These are phyloP conservation scores for Orthonevra nobilis DNA, from an alignment of 2,888 invertebrate genomes.

Conservation along the genomic window DNA sequence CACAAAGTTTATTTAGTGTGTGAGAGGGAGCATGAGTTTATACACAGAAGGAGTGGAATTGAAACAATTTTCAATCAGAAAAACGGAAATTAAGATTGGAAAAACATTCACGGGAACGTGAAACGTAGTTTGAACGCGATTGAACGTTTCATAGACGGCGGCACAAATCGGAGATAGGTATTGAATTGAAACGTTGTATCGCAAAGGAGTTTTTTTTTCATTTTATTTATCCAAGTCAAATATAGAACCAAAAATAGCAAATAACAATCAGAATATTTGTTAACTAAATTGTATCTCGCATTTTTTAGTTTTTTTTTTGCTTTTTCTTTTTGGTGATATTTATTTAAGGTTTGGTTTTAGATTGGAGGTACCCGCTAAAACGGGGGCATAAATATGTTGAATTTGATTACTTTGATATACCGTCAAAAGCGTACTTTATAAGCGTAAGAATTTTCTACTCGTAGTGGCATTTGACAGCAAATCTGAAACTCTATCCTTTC, in stretches of 20 bases:
- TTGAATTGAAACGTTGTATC: conserved; percentile 39
- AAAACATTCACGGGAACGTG: conserved; percentile 58
- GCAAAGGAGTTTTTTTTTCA: background rate
- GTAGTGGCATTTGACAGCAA: too few species aligned
- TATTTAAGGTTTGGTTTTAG: too few species aligned
- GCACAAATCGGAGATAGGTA: conserved; percentile 46
- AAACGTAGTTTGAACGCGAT: conserved; percentile 59
- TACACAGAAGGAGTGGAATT: conserved; percentile 30
- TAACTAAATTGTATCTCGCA: background rate
- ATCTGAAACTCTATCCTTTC: too few species aligned
- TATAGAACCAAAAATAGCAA: conserved; percentile 42
- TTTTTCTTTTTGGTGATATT: background rate
- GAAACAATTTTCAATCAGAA: conserved; percentile 69
- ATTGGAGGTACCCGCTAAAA: too few species aligned
- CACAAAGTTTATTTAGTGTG: conserved; percentile 54
- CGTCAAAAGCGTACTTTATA: too few species aligned
- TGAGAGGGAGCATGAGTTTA: conserved; percentile 21
- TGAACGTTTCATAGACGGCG: conserved; percentile 30
- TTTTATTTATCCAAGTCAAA: conserved; percentile 35
- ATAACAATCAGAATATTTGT: conserved; percentile 36
- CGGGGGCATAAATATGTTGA: too few species aligned
- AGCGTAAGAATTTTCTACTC: too few species aligned
- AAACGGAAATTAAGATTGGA: conserved; percentile 70
- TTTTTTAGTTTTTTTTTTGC: background rate
- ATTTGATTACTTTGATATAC: too few species aligned